Evolutionary conservation across 37 sponge, comb jelly and placozoan species (phyloP).

Genomic region (Amphimedon queenslandica): DNA sequence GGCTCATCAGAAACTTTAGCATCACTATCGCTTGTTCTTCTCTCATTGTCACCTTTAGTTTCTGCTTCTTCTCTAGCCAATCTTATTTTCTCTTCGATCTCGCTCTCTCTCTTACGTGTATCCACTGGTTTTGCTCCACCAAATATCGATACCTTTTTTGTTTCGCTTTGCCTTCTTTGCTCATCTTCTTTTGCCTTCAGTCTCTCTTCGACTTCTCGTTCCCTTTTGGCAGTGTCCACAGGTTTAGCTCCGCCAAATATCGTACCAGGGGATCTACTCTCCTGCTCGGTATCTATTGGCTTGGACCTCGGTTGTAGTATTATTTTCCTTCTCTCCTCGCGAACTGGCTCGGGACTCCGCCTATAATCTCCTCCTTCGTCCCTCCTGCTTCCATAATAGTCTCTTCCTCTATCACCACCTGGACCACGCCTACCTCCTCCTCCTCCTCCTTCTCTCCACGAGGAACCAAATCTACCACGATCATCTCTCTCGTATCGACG

Average conservation of each 20-base stretch:
- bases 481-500: slow-evolving; percentile 25
- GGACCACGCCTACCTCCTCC: background rate
- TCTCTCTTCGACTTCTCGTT: slow-evolving; percentile 74
- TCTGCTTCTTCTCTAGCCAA: slow-evolving; percentile 13
- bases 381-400: background rate
- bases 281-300: slow-evolving; percentile 13
- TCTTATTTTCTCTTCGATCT: no score
- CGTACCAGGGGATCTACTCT: slow-evolving; percentile 13
- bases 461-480: slow-evolving; percentile 9
- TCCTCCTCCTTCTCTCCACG: slow-evolving; percentile 4
- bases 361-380: slow-evolving; percentile 10
- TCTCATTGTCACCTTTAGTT: slow-evolving; percentile 3
- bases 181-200: slow-evolving; percentile 32
- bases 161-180: no score
- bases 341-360: slow-evolving; percentile 3
- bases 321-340: slow-evolving; percentile 42
- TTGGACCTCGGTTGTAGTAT: slow-evolving; percentile 62
- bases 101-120: slow-evolving; percentile 42
- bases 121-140: slow-evolving; percentile 84
- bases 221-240: slow-evolving; percentile 84
- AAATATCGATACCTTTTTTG: slow-evolving; percentile 51
- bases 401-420: slow-evolving; percentile 2
- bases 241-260: slow-evolving; percentile 94
- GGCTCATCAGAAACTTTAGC: background rate
- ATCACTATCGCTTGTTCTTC: background rate